Evolutionary conservation across 2,888 invertebrate species (phyloP).

Genomic region (Trypoxylon attenuatum): DNA sequence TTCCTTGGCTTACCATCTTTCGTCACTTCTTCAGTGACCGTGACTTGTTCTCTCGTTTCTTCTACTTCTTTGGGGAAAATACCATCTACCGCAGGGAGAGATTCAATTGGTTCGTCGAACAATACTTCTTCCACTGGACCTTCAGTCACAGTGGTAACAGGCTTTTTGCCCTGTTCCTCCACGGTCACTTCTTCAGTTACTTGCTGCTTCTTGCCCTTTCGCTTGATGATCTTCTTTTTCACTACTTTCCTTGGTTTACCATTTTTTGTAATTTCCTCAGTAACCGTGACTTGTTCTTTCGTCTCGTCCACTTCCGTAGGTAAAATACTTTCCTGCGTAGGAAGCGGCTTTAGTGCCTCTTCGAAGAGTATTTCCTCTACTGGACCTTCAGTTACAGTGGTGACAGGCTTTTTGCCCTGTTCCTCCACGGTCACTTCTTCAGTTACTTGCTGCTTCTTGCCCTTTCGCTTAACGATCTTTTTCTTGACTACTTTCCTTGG

Average conservation of each 20-base stretch:
- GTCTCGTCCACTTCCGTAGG: constrained; percentile 35
- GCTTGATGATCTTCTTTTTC: constrained; percentile 38
- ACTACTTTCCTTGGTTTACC: constrained; percentile 57
- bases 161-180: background rate
- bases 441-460: constrained; percentile 64
- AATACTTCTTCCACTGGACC: background rate
- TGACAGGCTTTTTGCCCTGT: background rate
- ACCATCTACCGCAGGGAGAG: background rate
- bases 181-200: constrained; percentile 57
- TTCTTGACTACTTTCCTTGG: constrained; percentile 53
- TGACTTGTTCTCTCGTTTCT: constrained; percentile 51
- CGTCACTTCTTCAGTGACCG: constrained; percentile 46
- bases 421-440: constrained; percentile 32
- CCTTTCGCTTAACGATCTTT: constrained; percentile 53
- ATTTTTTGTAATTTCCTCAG: constrained; percentile 53
- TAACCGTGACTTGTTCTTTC: constrained; percentile 61
- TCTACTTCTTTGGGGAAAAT: constrained; percentile 3
- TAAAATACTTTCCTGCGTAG: background rate
- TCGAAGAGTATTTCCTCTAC: constrained; percentile 28
- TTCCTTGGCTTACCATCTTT: constrained; percentile 46
- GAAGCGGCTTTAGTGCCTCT: constrained; percentile 37
- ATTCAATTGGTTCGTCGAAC: background rate
- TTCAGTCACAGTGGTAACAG: background rate
- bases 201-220: constrained; percentile 49
- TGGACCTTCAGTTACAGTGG: background rate